Base-by-base conservation (phyloP, 1,140 invertebrate genomes). In the Eumaeus atala region DNA sequence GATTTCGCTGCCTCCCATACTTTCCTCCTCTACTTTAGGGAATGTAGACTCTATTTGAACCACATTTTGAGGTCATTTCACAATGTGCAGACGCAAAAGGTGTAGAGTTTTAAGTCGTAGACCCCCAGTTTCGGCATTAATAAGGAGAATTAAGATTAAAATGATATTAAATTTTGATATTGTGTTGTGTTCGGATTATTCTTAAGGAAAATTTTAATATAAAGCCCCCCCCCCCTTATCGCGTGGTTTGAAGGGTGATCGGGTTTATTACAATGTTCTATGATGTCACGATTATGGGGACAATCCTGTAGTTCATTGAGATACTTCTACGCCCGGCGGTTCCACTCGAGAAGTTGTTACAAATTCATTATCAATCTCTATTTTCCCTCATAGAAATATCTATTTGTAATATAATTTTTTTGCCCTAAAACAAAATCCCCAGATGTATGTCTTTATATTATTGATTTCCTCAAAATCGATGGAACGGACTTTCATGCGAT, bases 121-220 rank as follows among this genome's bases (percentile, higher is more conserved):
- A 66, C 76, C 72, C 71, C 78, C 75, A 74, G 76, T 75, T 67
- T 70, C 62, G 70, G 74, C 71, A 78, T 83, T 86, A 84, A 86
- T 86, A 86, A 86, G 80, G 61, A 77, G 80, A 77, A 84, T 84
- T 86, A 84, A 86, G 80, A 86, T 86, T 86, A 86, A 80, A 83
- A 83, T 84, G 77, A 86, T 86, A 86, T 86, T 84, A 86, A 86
- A 86, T 86, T 84, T 84, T 86, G 77, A 86, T 84, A 86, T 86
- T 84, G 76, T 84, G 80, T 84, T 84, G 77, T 81, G 69, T 84
- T 70, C 72, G 83, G 83, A 83, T 86, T 86, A 86, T 74, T 77
- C 68, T 72, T 65, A 78, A 84, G 83, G 79, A 86, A 83, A 44
- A 84, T 83, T 86, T 86, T 84, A 86, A 83, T 84, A 86, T 83